Conservation (phyloP, 1,140 invertebrate genomes). For the Dryas iulia region DNA sequence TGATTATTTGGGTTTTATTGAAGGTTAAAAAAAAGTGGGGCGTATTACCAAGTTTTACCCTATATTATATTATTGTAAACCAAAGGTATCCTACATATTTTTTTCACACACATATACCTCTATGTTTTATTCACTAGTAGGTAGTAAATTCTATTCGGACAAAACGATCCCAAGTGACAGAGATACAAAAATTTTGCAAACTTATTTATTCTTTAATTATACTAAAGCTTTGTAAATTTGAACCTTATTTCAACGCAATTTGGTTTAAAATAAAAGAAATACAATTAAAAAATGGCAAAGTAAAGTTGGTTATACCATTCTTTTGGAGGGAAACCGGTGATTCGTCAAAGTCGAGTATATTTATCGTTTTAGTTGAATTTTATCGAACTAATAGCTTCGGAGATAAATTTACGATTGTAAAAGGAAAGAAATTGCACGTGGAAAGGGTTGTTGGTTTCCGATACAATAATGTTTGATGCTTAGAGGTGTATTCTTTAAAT, state of each 20-base stretch:
- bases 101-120: conserved; percentile 63
- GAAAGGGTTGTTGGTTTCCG: conserved; percentile 59
- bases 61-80: no score
- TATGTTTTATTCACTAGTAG: conserved; percentile 75
- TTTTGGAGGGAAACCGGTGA: conserved; percentile 72
- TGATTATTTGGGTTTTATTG: no score
- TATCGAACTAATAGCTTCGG: conserved; percentile 76
- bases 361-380: conserved; percentile 79
- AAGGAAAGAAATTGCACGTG: conserved; percentile 53
- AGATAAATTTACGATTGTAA: conserved; percentile 78
- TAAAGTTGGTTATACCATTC: conserved; percentile 54
- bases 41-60: no score
- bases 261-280: conserved; percentile 7
- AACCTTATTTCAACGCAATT: conserved; percentile 16
- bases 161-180: conserved; percentile 76
- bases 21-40: no score
- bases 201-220: conserved; percentile 6
- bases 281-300: conserved; percentile 11
- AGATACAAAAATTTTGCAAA: conserved; percentile 68
- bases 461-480: conserved; percentile 2
- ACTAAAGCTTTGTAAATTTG: conserved; percentile 1
- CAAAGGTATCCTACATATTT: neutral
- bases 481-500: neutral
- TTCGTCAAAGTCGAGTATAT: conserved; percentile 78
- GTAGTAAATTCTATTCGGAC: conserved; percentile 74